Evolutionary conservation across 92 coral and sea anemone genomes (phyloP), one percentile per base, ranked within the genome.

Genomic region (Actinostola sp.): DNA sequence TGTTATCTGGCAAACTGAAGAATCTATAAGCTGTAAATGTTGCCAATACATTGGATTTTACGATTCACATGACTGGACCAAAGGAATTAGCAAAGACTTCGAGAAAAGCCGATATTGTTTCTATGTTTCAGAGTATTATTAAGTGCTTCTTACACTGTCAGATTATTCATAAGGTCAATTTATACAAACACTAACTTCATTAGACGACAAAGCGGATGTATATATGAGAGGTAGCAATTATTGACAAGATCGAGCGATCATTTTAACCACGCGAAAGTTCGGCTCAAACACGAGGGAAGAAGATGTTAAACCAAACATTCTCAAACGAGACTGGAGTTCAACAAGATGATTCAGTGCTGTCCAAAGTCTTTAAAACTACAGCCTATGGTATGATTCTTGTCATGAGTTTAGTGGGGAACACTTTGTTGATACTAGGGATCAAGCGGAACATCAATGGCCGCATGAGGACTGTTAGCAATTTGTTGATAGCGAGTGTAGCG

Each of bases 391-490:
- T 30, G 0, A 84, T 84, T 32, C 35, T 84, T 54, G 33, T 35
- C 23, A 51, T 73, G 32, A 71, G 85, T 44, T 41, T 84, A 23
- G 25, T 76, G 23, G 89, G 89, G 9, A 84, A 84, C 34, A 34
- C 67, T 13, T 72, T 84, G 28, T 54, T 79, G 44, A 82, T 84
- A 28, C 42, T 79, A 0, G 89, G 43, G 5, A 67, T 84, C 30
- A 78, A 78, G 59, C 54, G 73, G 33, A 84, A 84, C 70, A 71
- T 84, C 53, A 82, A 75, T 45, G 81, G 85, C 7, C 60, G 80
- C 1, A 78, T 84, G 89, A 56, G 76, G 35, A 78, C 85, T 16
- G 81, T 67, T 3, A 80, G 85, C 46, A 78, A 67, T 49, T 52
- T 78, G 1, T 61, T 84, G 34, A 76, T 84, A 24, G 83, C 85